Base-by-base conservation (phyloP, 37 sponge, comb jelly and placozoan genomes). In the Dysidea cf. avara region DNA sequence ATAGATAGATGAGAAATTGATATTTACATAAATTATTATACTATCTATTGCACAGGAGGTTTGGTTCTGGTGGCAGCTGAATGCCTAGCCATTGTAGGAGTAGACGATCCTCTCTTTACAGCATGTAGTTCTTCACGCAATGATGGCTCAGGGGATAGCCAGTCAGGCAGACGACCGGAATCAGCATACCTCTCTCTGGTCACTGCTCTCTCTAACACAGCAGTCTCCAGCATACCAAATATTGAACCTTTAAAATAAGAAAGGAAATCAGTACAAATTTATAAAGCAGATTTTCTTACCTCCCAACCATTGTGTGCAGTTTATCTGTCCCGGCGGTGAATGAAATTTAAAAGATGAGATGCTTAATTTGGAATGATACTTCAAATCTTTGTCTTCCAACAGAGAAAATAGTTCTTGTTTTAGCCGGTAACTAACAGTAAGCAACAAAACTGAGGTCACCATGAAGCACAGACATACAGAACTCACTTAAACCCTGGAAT, bases 401-500 rank as follows among this genome's bases (percentile, higher is more conserved):
- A 75, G 39, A 16, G 49, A 32, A 55, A 72, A 58, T 46, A 91
- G 56, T 33, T 91, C 89, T 43, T 78, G 68, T 59, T 82, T 81
- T 69, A 91, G 48, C 35, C 92, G 84, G n/a, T 78, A 81, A 34
- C 92, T 91, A 64, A 21, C 29, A 17, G 35, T 30, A 49, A 33
- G n/a, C 67, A 53, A 4, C n/a, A 46, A 5, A 33, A 34, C 20
- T 20, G 3, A 5, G n/a, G 3, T 46, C 16, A 46, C 12, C 16
- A 25, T 25, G 1, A 26, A 28, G 46, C 7, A 43, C 9, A 12
- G 46, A 12, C 46, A 9, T 43, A 43, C 46, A 43, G 46, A 43
- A 43, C 93, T 68, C 53, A 92, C 94, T 79, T 81, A 65, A 93
- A 85, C 17, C 94, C 94, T 38, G 78, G 74, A 6, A 89, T 69